Evolutionary conservation across 2,797 vertebrate species (phyloP), one percentile per base, ranked within the genome.

Genomic region (Paramormyrops hopkinsi): DNA sequence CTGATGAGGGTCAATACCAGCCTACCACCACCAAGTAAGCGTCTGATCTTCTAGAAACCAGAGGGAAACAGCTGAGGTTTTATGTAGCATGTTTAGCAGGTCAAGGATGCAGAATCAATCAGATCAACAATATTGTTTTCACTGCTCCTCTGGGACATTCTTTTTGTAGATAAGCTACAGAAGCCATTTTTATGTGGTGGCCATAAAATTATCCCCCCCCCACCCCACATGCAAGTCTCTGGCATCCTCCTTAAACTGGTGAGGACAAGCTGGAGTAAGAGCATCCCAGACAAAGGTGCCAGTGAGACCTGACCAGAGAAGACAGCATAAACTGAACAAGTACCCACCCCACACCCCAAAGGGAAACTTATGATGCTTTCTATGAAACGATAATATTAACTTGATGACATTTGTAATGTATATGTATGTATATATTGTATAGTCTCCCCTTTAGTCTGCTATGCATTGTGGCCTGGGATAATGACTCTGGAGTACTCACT

Each of bases 1-100:
- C 90, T 91, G 89, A 89, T 14, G 37, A 48, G 84, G 69, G 48
- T 69, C 90, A 76, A 46, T 89, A 48, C 56, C 76, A 73, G 90
- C 69, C 25, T 12, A 59, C 82, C 37, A 46, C 54, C 48, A 87
- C 88, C 6, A 22, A 44, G 8, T 50, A 14, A 37, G 53, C 22
- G 14, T 22, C 76, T 8, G 79, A 4, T 79, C 37, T 79, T 44
- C 73, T n/a, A 9, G 37, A 17, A n/a, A 51, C 56, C 50, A 0
- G 8, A 56, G 3, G 83, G 88, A 84, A 86, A 53, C 50, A 25
- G 48, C 73, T 8, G 37, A 76, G 14, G 73, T 41, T 76, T 69
- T 33, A 33, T 69, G 9, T 33, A 69, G 62, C 62, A 33, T 14
- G 9, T 69, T 69, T 69, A 29, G 29, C 29, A 33, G 65, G 65